Conservation (phyloP, 2,797 vertebrate species). For the Tangara arthus region DNA sequence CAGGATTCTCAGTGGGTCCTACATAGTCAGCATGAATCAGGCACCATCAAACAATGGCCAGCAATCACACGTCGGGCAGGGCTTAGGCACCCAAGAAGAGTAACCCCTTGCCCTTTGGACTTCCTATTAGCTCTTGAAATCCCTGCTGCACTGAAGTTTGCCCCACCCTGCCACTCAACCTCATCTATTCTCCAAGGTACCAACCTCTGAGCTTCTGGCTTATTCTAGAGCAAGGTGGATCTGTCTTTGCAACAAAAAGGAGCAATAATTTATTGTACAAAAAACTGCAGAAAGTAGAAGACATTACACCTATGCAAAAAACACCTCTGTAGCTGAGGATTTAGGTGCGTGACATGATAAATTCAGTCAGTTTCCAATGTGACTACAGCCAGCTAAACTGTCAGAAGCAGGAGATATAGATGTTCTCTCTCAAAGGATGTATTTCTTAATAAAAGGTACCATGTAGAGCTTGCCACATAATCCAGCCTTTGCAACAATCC, state of each 20-base stretch:
- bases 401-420: background rate
- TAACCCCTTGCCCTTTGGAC: constrained; percentile 47
- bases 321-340: background rate
- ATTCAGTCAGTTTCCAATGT: background rate
- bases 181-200: background rate
- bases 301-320: background rate
- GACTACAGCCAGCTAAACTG: background rate
- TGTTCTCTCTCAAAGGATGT: background rate
- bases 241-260: background rate
- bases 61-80: background rate
- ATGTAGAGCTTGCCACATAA: background rate
- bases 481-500: background rate
- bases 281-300: background rate
- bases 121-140: constrained; percentile 45
- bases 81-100: constrained; percentile 12
- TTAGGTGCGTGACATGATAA: background rate
- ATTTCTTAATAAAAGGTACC: background rate
- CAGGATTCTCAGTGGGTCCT: background rate
- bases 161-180: constrained; percentile 36
- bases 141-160: constrained; percentile 8
- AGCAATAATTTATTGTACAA: background rate
- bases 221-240: background rate
- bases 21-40: background rate
- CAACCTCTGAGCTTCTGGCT: background rate
- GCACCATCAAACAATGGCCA: background rate